Evolutionary conservation across 92 coral and sea anemone genomes (phyloP), one percentile per base, ranked within the genome.

Genomic region (Porites lobata): DNA sequence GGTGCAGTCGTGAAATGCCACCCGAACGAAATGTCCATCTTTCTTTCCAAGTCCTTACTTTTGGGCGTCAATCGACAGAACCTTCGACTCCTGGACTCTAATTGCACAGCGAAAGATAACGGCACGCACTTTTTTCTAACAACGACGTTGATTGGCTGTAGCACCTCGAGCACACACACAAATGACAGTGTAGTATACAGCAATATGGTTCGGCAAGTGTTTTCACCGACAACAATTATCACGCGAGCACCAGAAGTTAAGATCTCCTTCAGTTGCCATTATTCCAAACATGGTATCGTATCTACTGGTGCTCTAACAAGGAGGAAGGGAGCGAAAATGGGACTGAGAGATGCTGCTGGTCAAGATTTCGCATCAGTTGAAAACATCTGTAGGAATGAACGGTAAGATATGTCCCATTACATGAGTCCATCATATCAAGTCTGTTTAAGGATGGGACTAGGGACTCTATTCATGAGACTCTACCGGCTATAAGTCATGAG

Each of bases 201-300:
- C n/a, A 91, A 91, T 64, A 63, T 12, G 77, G 94, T 91, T 84
- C 83, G 76, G 12, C 83, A 76, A 19, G 88, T 80, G 7, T 75
- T 22, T 29, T 56, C 69, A 1, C 54, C 24, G 47, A 82, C 51
- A 38, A 85, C 77, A 14, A 58, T 86, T 11, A 82, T 91, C 19
- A 91, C 91, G 11, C 77, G 94, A 8, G 70, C 82, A 75, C 90
- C 85, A 6, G 83, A 87, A 12, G 52, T 90, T 0, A 74, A 80
- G 47, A 90, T 90, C 12, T 54, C 83, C 38, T 90, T 90, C 78
- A 85, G 93, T 84, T 90, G 93, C 26, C 87, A 87, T 43, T 90
- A 85, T 58, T 75, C 87, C 1, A 90, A 76, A 68, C 14, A 56
- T 66, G 83, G 85, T 22, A 51, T 50, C 6, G 74, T 80, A 9